Conservation (phyloP, 1,140 invertebrate species). For the Drosophila miranda region DNA sequence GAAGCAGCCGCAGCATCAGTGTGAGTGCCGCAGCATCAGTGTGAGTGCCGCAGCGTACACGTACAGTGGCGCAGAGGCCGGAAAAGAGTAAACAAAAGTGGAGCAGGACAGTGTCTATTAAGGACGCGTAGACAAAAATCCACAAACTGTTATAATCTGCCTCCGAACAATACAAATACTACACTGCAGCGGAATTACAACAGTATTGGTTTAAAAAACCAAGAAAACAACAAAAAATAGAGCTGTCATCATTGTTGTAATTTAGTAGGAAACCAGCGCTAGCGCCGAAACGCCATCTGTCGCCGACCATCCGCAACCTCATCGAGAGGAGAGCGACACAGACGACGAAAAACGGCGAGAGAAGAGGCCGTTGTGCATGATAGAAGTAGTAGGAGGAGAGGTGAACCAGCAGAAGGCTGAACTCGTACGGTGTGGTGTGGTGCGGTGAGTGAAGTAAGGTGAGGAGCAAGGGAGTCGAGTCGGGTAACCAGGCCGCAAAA, state of each 20-base stretch:
- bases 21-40: constrained; percentile 11
- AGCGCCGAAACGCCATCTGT: constrained; percentile 2
- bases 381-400: neutral
- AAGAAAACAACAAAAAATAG: constrained; percentile 27
- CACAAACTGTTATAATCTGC: constrained; percentile 36
- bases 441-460: too few relatives aligned
- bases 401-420: too few relatives aligned
- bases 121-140: constrained; percentile 3
- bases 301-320: neutral
- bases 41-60: constrained; percentile 4
- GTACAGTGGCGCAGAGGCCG: neutral
- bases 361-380: too few relatives aligned
- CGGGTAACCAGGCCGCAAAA: neutral
- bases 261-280: constrained; percentile 3
- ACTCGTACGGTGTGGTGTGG: too few relatives aligned
- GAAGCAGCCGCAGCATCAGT: constrained; percentile 13
- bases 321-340: neutral
- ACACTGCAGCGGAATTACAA: too few relatives aligned
- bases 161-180: constrained; percentile 7
- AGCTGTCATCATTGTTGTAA: constrained; percentile 25
- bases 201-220: constrained; percentile 10
- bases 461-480: too few relatives aligned
- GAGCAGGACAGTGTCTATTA: constrained; percentile 17
- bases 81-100: constrained; percentile 40
- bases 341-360: too few relatives aligned